phyloP scores from a whole-genome alignment of 1,140 invertebrate species.

The Neodiprion pinetum region DNA sequence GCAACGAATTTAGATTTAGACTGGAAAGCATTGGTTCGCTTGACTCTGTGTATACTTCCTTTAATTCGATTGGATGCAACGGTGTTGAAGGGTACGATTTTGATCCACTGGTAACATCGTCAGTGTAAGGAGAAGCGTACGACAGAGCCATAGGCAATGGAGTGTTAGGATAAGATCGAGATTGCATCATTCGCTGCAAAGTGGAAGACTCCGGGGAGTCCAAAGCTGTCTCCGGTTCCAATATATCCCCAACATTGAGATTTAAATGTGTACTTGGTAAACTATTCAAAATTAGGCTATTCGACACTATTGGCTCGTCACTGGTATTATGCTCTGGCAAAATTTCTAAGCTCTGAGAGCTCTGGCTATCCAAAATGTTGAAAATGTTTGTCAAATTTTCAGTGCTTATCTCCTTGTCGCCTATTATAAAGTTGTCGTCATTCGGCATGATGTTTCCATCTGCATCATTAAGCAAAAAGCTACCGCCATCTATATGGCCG shows the following conservation, averaged over 20 bases:
- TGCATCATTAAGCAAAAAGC: constrained; percentile 51
- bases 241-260: constrained; percentile 37
- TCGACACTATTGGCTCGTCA: constrained; percentile 38
- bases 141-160: constrained; percentile 48
- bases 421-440: constrained; percentile 51
- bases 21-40: constrained; percentile 59
- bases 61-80: constrained; percentile 43
- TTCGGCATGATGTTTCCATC: constrained; percentile 51
- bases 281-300: constrained; percentile 38
- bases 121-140: constrained; percentile 36
- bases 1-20: constrained; percentile 55
- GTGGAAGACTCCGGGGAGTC: constrained; percentile 30
- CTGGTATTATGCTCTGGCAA: constrained; percentile 41
- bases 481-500: constrained; percentile 62
- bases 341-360: constrained; percentile 42
- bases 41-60: constrained; percentile 48
- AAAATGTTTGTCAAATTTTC: constrained; percentile 58
- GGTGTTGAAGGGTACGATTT: constrained; percentile 60
- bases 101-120: constrained; percentile 50
- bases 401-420: constrained; percentile 53
- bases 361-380: constrained; percentile 53
- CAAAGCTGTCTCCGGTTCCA: constrained; percentile 39
- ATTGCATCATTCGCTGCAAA: constrained; percentile 49
- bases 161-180: constrained; percentile 60
- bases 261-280: constrained; percentile 43